phyloP scores from a whole-genome alignment of 64 coral and sea anemone genomes.

The Montipora sp. region DNA sequence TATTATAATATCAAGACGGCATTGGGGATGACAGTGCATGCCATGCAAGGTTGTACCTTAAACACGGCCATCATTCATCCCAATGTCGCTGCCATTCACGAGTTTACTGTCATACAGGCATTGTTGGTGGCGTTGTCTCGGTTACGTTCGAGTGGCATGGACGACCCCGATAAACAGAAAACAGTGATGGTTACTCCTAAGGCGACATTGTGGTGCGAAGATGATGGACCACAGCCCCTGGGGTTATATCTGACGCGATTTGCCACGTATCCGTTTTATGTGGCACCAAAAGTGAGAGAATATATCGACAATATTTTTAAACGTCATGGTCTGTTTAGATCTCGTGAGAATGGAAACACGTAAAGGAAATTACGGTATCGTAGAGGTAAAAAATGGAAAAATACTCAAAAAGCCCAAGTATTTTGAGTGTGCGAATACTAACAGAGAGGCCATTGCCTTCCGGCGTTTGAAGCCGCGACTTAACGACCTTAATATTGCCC shows the following conservation, averaged over 20 bases:
- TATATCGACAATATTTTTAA: background rate
- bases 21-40: background rate
- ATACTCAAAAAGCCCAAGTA: background rate
- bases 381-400: background rate
- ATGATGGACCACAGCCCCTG: background rate
- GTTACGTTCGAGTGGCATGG: background rate
- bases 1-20: background rate
- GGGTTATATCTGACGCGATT: slow-evolving; percentile 1
- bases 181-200: background rate
- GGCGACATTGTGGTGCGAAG: background rate
- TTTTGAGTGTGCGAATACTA: background rate
- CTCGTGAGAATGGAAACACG: background rate
- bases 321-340: background rate
- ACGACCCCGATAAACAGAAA: background rate
- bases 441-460: background rate
- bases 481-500: background rate
- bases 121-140: background rate
- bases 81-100: background rate
- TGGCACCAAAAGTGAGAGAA: background rate
- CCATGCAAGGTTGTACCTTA: background rate
- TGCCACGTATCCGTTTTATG: background rate
- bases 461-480: background rate
- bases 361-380: background rate
- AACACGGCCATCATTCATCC: background rate
- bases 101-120: background rate